These are phyloP conservation scores for Trichomycterus rosablanca DNA, from an alignment of 2,113 vertebrate species.

Conservation along the genomic window DNA sequence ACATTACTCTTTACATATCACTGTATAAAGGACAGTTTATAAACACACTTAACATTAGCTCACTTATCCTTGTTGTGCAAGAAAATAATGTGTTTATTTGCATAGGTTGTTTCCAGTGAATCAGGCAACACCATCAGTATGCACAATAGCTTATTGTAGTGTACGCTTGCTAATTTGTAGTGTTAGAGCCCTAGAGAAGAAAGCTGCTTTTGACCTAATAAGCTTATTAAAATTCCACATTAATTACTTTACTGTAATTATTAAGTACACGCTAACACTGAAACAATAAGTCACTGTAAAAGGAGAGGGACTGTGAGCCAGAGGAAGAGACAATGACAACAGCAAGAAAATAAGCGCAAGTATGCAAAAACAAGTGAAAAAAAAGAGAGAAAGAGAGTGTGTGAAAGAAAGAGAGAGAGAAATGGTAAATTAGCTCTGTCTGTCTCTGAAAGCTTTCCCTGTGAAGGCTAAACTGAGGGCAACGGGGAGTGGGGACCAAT, in stretches of 20 bases:
- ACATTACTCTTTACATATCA: constrained; percentile 47
- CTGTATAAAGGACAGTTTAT: constrained; percentile 59
- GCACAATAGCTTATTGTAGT: constrained; percentile 58
- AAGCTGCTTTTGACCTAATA: constrained; percentile 76
- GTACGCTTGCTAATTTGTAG: constrained; percentile 36
- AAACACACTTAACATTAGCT: constrained; percentile 59
- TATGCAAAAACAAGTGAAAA: not conserved
- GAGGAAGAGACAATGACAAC: not conserved
- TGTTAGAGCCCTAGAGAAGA: constrained; percentile 60
- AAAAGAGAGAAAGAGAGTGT: not conserved
- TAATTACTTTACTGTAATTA: constrained; percentile 72
- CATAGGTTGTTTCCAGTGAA: constrained; percentile 61
- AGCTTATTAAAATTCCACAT: constrained; percentile 76
- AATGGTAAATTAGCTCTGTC: constrained; percentile 63
- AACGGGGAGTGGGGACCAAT: constrained; percentile 66
- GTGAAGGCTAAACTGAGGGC: constrained; percentile 73
- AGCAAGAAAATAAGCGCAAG: not conserved
- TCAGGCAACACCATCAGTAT: constrained; percentile 56
- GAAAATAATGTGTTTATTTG: constrained; percentile 49
- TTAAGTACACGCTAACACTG: constrained; percentile 56
- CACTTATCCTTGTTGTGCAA: constrained; percentile 59
- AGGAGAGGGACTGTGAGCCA: not conserved
- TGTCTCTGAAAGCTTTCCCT: constrained; percentile 59
- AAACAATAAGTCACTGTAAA: constrained; percentile 33
- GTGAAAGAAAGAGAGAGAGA: not conserved